Base-by-base conservation (phyloP, 2,797 vertebrate species). In the Sebastes nivosus region DNA sequence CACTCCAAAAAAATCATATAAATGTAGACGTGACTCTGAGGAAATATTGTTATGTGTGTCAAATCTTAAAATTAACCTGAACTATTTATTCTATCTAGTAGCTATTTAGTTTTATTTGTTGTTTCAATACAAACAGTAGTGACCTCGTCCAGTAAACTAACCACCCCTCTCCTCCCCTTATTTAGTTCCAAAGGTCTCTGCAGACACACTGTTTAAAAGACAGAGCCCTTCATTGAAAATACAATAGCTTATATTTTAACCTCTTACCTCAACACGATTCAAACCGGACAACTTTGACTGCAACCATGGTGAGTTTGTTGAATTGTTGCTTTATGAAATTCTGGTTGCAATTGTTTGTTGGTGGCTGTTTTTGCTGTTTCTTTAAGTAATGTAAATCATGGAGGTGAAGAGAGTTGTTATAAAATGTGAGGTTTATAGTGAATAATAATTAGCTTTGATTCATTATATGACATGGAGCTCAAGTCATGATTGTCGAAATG, bases 171-270 rank as follows among this genome's bases (percentile, higher is more conserved):
- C 18, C 46, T 11, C 25, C 24, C 8, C 2, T 75, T 85, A 68
- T 86, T 86, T 89, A 71, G 68, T 54, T 92, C 77, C 92, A 93
- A 94, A 93, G 87, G 90, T 92, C 78, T 1, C 14, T 67, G 13
- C 32, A 25, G 27, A 72, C 0, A 34, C 2, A 74, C 7, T 25
- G 27, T 72, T 79, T 82, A 91, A 85, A 87, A 46, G 63, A 36
- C n/a, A 60, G 24, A 10, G 13, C 2, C 2, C 14, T 10, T 30
- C 7, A 20, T 25, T 7, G 3, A 20, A 63, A 65, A 24, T 1
- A 16, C 24, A 27, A 3, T 10, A 36, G 34, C 34, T 18, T 66
- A 3, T 24, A 10, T 27, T 54, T 75, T 8, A 13, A 18, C 16
- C 1, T 32, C 5, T 75, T 36, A 8, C 36, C 20, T 16, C 2